phyloP scores from a whole-genome alignment of 2,888 invertebrate genomes.

The Aphodius sticticus region DNA sequence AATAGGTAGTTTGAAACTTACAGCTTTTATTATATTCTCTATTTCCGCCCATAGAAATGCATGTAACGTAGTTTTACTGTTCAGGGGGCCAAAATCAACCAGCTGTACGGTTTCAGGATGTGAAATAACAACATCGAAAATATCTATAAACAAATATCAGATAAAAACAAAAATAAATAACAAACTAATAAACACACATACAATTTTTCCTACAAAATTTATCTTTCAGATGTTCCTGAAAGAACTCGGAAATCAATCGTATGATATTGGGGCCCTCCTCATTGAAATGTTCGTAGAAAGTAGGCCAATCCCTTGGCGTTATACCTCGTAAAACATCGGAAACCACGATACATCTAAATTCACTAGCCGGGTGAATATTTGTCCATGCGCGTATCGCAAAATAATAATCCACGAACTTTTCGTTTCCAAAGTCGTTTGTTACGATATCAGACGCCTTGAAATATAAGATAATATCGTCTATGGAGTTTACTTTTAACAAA shows the following conservation, averaged over 20 bases:
- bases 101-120: conserved; percentile 50
- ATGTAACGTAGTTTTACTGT: conserved; percentile 54
- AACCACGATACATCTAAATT: conserved; percentile 57
- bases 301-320: conserved; percentile 58
- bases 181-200: conserved; percentile 41
- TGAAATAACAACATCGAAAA: conserved; percentile 54
- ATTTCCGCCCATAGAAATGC: conserved; percentile 58
- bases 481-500: conserved; percentile 50
- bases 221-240: conserved; percentile 48
- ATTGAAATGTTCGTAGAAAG: conserved; percentile 55
- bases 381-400: conserved; percentile 55
- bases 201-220: conserved; percentile 52
- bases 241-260: conserved; percentile 50
- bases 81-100: conserved; percentile 55
- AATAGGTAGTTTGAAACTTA: conserved; percentile 28
- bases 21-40: conserved; percentile 52
- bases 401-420: conserved; percentile 50
- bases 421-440: conserved; percentile 51
- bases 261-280: conserved; percentile 55
- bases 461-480: conserved; percentile 53
- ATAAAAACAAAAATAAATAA: conserved; percentile 24
- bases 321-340: conserved; percentile 55
- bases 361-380: conserved; percentile 57
- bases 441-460: conserved; percentile 53
- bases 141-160: conserved; percentile 46